A percentile compares a stretch with the other conserved stretches of the same genome.
These are phyloP conservation scores for Scotopteryx bipunctaria DNA, from an alignment of 2,888 invertebrate species.

Conservation along the genomic window DNA sequence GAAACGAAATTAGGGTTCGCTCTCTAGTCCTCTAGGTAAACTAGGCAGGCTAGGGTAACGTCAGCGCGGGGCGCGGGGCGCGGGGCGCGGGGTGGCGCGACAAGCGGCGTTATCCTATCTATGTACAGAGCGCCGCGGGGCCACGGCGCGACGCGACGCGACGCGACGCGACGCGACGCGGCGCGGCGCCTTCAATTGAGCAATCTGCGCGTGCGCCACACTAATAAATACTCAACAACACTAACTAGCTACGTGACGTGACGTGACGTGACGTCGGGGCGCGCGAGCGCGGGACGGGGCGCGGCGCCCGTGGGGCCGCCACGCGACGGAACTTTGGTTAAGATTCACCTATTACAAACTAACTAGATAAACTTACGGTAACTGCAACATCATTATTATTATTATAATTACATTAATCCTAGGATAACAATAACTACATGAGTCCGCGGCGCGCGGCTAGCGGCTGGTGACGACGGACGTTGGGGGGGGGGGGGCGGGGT, in stretches of 20 bases:
- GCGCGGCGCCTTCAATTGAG: conserved; percentile 51
- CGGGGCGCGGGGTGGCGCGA: conserved; percentile 46
- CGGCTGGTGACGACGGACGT: too few relatives aligned
- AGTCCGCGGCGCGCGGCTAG: conserved; percentile 32
- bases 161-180: too few relatives aligned
- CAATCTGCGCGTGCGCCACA: conserved; percentile 41
- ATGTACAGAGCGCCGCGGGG: conserved; percentile 41
- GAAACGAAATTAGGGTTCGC: conserved; percentile 78
- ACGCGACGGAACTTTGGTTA: conserved; percentile 75
- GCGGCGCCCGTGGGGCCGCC: conserved; percentile 45
- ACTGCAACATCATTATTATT: conserved; percentile 73
- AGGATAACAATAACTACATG: conserved; percentile 19
- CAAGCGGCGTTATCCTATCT: conserved; percentile 31
- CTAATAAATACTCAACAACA: conserved; percentile 56
- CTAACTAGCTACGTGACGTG: conserved; percentile 40
- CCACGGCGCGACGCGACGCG: too few relatives aligned
- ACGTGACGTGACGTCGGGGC: conserved; percentile 12
- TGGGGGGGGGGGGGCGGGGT: conserved; percentile 20
- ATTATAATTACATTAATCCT: conserved; percentile 45
- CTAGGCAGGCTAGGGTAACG: conserved; percentile 52
- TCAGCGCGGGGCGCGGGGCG: conserved; percentile 43
- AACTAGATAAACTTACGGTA: conserved; percentile 78
- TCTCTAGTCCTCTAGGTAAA: conserved; percentile 46
- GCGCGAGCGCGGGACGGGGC: conserved; percentile 33
- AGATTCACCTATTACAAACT: conserved; percentile 74